A percentile compares a stretch with the other conserved stretches of the same genome.
Conservation (phyloP, 2,888 invertebrate genomes). For the Drosophila helvetica region DNA sequence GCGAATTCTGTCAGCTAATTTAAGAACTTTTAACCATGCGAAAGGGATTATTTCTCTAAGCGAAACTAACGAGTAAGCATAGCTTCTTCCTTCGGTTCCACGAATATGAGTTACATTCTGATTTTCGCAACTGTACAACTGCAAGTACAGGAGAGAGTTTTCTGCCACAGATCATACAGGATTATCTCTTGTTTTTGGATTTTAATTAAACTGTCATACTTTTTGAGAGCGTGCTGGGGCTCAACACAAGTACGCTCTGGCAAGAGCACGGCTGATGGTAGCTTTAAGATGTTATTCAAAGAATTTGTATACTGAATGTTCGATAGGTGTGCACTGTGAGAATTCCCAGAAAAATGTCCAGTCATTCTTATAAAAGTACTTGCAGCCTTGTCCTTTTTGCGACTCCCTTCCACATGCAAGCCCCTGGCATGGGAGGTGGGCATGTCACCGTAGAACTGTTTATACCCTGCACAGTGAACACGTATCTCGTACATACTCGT, state of each 20-base stretch:
- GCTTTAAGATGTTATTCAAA: background rate
- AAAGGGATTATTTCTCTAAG: background rate
- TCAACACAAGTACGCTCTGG: too few species aligned
- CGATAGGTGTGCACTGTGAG: background rate
- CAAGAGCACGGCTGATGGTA: background rate
- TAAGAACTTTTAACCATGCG: conserved; percentile 1
- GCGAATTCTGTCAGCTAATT: conserved; percentile 19
- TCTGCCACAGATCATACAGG: too few species aligned
- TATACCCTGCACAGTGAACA: background rate
- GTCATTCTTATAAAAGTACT: too few species aligned
- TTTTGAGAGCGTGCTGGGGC: too few species aligned
- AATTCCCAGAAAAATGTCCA: too few species aligned
- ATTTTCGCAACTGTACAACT: too few species aligned
- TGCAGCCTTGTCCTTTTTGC: too few species aligned
- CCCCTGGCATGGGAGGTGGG: background rate
- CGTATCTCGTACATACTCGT: background rate
- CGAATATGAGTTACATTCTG: background rate
- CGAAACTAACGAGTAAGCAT: background rate
- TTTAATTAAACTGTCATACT: too few species aligned
- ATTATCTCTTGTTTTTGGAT: too few species aligned
- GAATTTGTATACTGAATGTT: background rate
- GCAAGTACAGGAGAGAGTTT: background rate
- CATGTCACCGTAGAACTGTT: background rate
- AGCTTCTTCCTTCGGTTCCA: background rate
- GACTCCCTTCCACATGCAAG: too few species aligned